A percentile compares a stretch with the other conserved stretches of the same genome.
These are phyloP conservation scores for Timema podura DNA, from an alignment of 2,888 invertebrate genomes.

Conservation along the genomic window DNA sequence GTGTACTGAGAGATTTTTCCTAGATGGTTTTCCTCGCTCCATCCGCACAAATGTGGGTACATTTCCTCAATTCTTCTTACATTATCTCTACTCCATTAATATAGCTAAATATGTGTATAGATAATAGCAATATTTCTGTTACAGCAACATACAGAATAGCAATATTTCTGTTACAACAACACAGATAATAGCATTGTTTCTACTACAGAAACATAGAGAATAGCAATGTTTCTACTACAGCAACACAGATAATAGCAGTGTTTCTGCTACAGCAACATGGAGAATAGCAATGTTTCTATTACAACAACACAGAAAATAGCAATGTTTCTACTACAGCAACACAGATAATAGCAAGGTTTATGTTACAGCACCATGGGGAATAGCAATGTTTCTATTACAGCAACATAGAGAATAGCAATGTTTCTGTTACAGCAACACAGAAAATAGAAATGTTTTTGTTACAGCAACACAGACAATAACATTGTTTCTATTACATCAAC, in stretches of 20 bases:
- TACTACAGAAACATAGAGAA: conserved; percentile 77
- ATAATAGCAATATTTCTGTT: conserved; percentile 18
- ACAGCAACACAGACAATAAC: conserved; percentile 82
- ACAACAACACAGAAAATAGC: conserved; percentile 82
- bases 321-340: conserved; percentile 55
- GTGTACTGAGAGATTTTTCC: no score
- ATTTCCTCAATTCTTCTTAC: no score
- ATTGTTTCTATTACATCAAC: conserved; percentile 55
- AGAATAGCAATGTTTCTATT: conserved; percentile 49
- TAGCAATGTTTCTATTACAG: conserved; percentile 47
- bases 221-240: conserved; percentile 47
- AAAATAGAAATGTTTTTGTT: conserved; percentile 43
- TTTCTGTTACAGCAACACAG: conserved; percentile 66
- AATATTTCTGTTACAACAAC: conserved; percentile 55
- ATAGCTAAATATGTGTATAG: no score
- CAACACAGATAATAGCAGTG: conserved; percentile 71
- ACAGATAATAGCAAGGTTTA: conserved; percentile 60
- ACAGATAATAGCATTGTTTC: conserved; percentile 60
- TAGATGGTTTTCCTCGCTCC: no score
- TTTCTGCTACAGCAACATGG: conserved; percentile 66
- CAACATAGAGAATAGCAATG: conserved; percentile 72
- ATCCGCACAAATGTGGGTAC: no score
- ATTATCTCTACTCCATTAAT: no score
- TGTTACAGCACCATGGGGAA: conserved; percentile 77
- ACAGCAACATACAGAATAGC: conserved; percentile 74